Base-by-base conservation (phyloP, 2,888 invertebrate genomes). In the Ormyrus thymus region DNA sequence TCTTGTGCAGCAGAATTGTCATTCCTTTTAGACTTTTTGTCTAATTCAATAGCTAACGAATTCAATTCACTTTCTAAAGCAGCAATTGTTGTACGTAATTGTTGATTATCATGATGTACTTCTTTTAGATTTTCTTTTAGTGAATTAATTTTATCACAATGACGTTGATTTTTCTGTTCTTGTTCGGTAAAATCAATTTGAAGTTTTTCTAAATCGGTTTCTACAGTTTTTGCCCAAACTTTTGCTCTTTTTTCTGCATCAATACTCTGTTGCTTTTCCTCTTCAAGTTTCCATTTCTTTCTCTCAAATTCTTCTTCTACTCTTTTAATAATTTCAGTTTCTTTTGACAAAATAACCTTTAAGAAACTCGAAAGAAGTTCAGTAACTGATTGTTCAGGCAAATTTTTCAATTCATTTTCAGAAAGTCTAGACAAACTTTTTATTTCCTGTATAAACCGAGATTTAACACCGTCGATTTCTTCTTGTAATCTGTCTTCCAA, bases 131-230 rank as follows among this genome's bases (percentile, higher is more conserved):
- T 64, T n/a, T 86, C 83, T 10, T 87, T 83, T 8, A 87, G 56
- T 29, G 29, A 0, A 29, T 29, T 1, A 29, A 29, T 29, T 29
- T 29, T 29, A 29, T 29, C 29, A 29, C 74, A 62, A 10, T 84
- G 76, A 6, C 43, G 50, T 7, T 65, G 46, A 11, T 82, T 81
- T 6, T 62, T 81, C 0, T 62, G 55, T 69, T 89, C 87, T 45
- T 84, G 81, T 7, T 83, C 76, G 0, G 81, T 76, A 6, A 88
- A 51, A 11, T 89, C 87, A 0, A 65, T 66, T 50, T 88, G 87
- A 1, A 86, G 78, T 64, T 84, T 87, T 43, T 88, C 89, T 56
- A 85, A 83, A 8, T 89, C 89, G 3, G 73, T 72, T 76, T 89
- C 89, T 11, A 89, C 70, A 50, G 86, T 84, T 55, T 86, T 86